Evolutionary conservation across 1,140 invertebrate genomes (phyloP).

Genomic region (Theocolax elegans): DNA sequence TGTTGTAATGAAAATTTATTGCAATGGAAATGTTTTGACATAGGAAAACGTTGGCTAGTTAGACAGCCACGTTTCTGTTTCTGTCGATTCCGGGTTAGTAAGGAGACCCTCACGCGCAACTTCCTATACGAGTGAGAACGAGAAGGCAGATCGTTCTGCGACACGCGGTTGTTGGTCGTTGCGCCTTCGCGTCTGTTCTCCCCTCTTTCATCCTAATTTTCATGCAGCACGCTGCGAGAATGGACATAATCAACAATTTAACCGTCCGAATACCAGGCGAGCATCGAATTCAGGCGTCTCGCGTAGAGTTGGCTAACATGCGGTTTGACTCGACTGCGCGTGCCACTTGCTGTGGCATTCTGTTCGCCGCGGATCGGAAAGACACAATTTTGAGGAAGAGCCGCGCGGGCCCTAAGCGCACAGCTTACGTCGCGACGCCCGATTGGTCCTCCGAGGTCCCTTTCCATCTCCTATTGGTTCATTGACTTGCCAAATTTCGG

Average conservation of each 20-base stretch:
- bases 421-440: conserved; percentile 57
- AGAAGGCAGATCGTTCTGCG: no score
- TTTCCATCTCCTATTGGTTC: conserved; percentile 60
- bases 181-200: conserved; percentile 25
- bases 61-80: no score
- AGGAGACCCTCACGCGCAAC: no score
- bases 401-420: conserved; percentile 65
- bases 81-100: no score
- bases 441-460: conserved; percentile 60
- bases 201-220: conserved; percentile 47
- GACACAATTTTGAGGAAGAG: conserved; percentile 69
- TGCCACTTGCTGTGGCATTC: conserved; percentile 41
- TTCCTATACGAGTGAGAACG: no score
- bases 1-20: no score
- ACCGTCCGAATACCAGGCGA: conserved; percentile 56
- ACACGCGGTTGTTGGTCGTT: neutral
- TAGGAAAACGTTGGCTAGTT: no score
- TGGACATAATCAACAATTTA: conserved; percentile 69
- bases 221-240: conserved; percentile 59
- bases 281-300: conserved; percentile 44
- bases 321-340: no score
- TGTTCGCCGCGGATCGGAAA: conserved; percentile 66
- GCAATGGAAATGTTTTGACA: no score
- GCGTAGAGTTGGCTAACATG: neutral
- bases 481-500: conserved; percentile 57